phyloP scores from a whole-genome alignment of 2,113 vertebrate genomes.

The Ancistrus triradiatus region DNA sequence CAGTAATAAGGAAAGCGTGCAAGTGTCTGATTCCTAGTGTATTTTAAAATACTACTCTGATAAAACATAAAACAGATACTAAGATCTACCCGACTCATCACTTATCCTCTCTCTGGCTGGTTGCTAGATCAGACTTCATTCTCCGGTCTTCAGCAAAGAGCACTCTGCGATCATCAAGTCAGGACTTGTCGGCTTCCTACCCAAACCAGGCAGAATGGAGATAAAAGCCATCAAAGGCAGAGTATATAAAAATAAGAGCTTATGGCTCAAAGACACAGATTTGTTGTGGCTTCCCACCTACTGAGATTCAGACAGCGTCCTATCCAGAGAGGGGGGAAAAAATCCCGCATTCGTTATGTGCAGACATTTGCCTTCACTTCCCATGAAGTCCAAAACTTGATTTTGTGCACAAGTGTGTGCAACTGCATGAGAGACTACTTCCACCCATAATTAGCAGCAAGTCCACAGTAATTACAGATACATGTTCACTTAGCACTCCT shows the following conservation, averaged over 20 bases:
- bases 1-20: too few species aligned
- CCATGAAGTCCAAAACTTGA: not conserved
- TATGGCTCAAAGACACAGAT: slow-evolving; percentile 29
- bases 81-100: slow-evolving; percentile 36
- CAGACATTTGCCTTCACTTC: slow-evolving; percentile 11
- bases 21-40: too few species aligned
- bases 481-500: not conserved
- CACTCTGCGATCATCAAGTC: slow-evolving; percentile 41
- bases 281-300: slow-evolving; percentile 42
- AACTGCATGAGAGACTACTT: not conserved
- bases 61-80: not conserved
- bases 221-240: slow-evolving; percentile 52
- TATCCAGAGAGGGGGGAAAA: not conserved
- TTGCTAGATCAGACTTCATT: slow-evolving; percentile 25
- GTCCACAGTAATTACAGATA: slow-evolving; percentile 12
- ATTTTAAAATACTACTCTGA: not conserved
- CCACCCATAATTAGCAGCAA: slow-evolving; percentile 4
- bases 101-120: slow-evolving; percentile 10
- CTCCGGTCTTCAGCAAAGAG: slow-evolving; percentile 12
- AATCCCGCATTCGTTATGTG: not conserved
- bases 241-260: slow-evolving; percentile 41
- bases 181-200: slow-evolving; percentile 55
- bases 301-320: not conserved
- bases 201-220: slow-evolving; percentile 37
- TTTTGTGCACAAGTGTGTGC: not conserved